Evolutionary conservation across 37 sponge, comb jelly and placozoan genomes (phyloP).

Genomic region (Chondrilla cf. caribensis): DNA sequence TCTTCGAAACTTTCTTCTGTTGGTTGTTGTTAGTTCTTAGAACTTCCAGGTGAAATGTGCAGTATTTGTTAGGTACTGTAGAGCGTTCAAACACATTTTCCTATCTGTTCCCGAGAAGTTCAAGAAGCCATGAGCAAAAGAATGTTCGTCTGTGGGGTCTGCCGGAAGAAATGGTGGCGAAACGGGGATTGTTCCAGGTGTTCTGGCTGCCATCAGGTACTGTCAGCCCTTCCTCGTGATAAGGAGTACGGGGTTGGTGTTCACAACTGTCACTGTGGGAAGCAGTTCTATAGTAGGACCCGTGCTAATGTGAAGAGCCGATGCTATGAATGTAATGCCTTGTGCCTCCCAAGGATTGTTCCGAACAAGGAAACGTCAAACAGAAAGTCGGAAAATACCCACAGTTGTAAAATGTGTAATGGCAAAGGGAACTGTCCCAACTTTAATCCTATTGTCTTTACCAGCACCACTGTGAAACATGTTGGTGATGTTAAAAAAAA

Average conservation of each 20-base stretch:
- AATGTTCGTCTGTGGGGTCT: constrained; percentile 29
- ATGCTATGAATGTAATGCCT: not conserved
- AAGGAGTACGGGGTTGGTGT: constrained; percentile 43
- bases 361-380: constrained; percentile 1
- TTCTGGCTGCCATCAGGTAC: not conserved
- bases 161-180: constrained; percentile 34
- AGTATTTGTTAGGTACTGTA: too few species aligned
- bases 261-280: constrained; percentile 19
- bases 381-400: constrained; percentile 13
- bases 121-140: not conserved
- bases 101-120: too few species aligned
- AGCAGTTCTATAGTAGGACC: not conserved
- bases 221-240: constrained; percentile 17
- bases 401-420: constrained; percentile 42
- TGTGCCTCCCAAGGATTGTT: not conserved
- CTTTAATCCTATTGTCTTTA: not conserved
- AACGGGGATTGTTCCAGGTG: not conserved
- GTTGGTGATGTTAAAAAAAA: not conserved
- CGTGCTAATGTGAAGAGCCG: not conserved
- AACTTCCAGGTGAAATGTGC: too few species aligned
- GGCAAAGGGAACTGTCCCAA: constrained; percentile 38
- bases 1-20: too few species aligned
- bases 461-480: not conserved
- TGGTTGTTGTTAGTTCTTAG: too few species aligned
- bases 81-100: too few species aligned